These are phyloP conservation scores for Amyelois transitella DNA, from an alignment of 1,140 invertebrate genomes.

Conservation along the genomic window DNA sequence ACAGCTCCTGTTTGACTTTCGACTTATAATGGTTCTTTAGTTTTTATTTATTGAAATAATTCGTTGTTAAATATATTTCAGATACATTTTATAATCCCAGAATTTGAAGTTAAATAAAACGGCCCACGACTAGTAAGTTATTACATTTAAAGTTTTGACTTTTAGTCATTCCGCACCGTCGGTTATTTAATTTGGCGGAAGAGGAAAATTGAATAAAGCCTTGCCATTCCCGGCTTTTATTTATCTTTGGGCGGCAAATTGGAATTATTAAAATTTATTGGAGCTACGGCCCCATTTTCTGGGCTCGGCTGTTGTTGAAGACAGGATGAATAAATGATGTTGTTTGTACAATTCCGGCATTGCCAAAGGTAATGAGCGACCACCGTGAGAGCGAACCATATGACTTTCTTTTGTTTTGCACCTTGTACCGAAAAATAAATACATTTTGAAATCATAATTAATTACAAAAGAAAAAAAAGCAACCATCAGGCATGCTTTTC, in stretches of 20 bases:
- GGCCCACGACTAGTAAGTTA: not conserved
- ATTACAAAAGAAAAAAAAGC: no score
- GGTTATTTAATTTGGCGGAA: not conserved
- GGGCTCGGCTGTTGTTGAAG: not conserved
- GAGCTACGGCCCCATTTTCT: not conserved
- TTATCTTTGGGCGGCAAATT: slow-evolving; percentile 2
- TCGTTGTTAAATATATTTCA: no score
- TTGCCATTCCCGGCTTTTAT: not conserved
- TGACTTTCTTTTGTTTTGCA: no score
- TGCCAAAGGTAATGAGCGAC: not conserved
- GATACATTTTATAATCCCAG: no score
- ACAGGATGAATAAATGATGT: not conserved
- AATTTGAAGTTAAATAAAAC: not conserved
- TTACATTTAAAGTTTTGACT: not conserved
- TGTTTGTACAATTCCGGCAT: not conserved
- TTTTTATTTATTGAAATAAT: no score
- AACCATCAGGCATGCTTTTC: no score
- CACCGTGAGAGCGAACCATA: not conserved
- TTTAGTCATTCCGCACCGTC: not conserved
- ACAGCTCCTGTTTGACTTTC: no score
- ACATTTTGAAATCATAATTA: no score
- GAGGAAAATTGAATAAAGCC: not conserved
- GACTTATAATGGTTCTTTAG: no score
- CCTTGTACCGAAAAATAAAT: not conserved
- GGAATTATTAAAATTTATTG: slow-evolving; percentile 1